These are phyloP conservation scores for Styela plicata DNA, from an alignment of 23 tunicate species.

Conservation along the genomic window DNA sequence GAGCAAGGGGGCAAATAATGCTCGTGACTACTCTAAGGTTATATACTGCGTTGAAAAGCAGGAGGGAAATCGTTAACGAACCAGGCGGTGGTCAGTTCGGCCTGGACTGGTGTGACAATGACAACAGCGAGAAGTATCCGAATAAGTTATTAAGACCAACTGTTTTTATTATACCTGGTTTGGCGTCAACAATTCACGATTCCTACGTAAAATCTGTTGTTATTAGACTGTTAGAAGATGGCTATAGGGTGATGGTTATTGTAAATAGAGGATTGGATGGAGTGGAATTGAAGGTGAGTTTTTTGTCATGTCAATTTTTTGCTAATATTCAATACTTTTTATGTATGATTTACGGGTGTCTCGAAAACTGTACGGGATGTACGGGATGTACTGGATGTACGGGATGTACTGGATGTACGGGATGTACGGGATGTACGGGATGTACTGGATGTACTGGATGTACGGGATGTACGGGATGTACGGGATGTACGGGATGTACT, in stretches of 20 bases:
- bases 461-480: too few species aligned
- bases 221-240: constrained; percentile 19
- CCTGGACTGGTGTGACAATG: constrained; percentile 56
- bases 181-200: constrained; percentile 40
- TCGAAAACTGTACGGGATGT: too few species aligned
- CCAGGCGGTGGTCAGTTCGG: constrained; percentile 67
- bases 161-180: constrained; percentile 63
- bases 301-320: too few species aligned
- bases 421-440: too few species aligned
- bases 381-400: too few species aligned
- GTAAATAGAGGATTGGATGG: constrained; percentile 64
- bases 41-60: not conserved
- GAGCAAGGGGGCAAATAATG: not conserved
- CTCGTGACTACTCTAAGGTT: not conserved
- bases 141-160: constrained; percentile 22
- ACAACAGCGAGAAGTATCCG: not conserved
- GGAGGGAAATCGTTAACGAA: constrained; percentile 41
- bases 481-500: too few species aligned
- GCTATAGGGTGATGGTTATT: constrained; percentile 42
- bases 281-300: not conserved
- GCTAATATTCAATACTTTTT: too few species aligned
- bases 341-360: too few species aligned
- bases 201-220: constrained; percentile 32
- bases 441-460: too few species aligned
- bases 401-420: too few species aligned